phyloP scores from a whole-genome alignment of 2,113 vertebrate species.

The Boleophthalmus pectinirostris region DNA sequence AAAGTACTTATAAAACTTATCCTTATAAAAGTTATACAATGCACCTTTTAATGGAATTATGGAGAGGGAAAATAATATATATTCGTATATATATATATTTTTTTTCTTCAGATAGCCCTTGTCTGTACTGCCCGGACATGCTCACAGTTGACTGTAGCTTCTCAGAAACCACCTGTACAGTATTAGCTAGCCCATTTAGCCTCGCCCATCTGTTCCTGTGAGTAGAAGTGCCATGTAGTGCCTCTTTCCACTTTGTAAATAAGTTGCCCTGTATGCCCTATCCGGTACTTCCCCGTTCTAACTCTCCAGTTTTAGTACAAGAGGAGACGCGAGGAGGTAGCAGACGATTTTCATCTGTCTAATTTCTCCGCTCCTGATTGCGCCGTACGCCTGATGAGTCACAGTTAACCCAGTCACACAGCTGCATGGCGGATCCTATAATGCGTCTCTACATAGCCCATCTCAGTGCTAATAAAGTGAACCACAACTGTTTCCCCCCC shows the following conservation, averaged over 20 bases:
- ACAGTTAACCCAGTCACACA: slow-evolving; percentile 68
- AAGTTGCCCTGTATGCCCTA: slow-evolving; percentile 33
- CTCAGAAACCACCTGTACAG: slow-evolving; percentile 53
- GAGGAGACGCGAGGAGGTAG: slow-evolving; percentile 57
- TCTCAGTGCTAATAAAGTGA: slow-evolving; percentile 69
- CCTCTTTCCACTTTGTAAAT: slow-evolving; percentile 39
- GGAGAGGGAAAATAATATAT: too few relatives aligned
- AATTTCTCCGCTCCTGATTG: slow-evolving; percentile 60
- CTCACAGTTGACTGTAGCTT: slow-evolving; percentile 37
- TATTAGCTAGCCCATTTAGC: slow-evolving; percentile 34
- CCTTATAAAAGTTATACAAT: too few relatives aligned
- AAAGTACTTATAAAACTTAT: too few relatives aligned
- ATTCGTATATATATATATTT: too few relatives aligned
- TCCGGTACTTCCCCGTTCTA: slow-evolving; percentile 32
- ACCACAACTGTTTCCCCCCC: slow-evolving; percentile 64
- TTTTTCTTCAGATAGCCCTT: background rate
- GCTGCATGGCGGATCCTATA: slow-evolving; percentile 58
- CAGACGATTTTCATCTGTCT: slow-evolving; percentile 63
- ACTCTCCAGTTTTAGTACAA: slow-evolving; percentile 46
- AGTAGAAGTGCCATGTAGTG: slow-evolving; percentile 40
- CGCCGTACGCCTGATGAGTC: slow-evolving; percentile 65
- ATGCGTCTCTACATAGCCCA: slow-evolving; percentile 35
- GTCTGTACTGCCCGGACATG: slow-evolving; percentile 12
- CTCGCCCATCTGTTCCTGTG: slow-evolving; percentile 57
- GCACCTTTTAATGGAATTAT: too few relatives aligned